Base-by-base conservation (phyloP, 2,797 vertebrate species). In the Etheostoma perlongum region DNA sequence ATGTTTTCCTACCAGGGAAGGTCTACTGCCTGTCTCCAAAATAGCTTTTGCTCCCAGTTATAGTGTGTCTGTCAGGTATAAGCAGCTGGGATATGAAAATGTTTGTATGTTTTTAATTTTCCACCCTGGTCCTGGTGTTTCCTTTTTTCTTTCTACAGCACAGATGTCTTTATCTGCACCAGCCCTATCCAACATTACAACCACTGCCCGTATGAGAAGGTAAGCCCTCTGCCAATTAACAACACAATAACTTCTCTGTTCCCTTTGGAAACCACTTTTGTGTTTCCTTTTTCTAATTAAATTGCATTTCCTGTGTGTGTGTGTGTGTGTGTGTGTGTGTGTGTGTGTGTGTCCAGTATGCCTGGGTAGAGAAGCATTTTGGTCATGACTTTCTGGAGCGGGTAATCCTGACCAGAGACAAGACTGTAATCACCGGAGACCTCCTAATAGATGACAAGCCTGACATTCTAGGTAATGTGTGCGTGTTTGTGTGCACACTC, bases 141-240 rank as follows among this genome's bases (percentile, higher is more conserved):
- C 25, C 60, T 25, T 42, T 18, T 57, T 62, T 75, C 54, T 86
- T 53, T 88, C 78, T 67, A 36, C 94, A 99, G 98, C 95, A 99
- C 97, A 4, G 96, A 98, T 1, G 97, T 99, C 83, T 99, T 99
- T 91, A 97, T 99, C 89, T 99, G 98, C 92, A 99, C 98, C 0
- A 99, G 97, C 72, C 97, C 98, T 0, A 98, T 98, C 90, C 97
- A 95, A 86, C 95, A 95, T 82, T 98, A 97, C 79, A 89, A 91
- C 70, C 94, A 97, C 94, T 99, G 98, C 80, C 95, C 97, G 0
- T 96, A 95, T 0, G 98, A 99, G 91, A 99, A 99, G 97, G 98
- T 99, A 91, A 95, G 86, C 91, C 73, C 23, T 9, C 54, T 59
- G 21, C 18, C 55, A 16, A 66, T 65, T 67, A 49, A 71, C 63